A percentile compares a stretch with the other conserved stretches of the same genome.
Evolutionary conservation across 2,113 vertebrate species (phyloP).

Genomic region (Psammodynastes pulverulentus): DNA sequence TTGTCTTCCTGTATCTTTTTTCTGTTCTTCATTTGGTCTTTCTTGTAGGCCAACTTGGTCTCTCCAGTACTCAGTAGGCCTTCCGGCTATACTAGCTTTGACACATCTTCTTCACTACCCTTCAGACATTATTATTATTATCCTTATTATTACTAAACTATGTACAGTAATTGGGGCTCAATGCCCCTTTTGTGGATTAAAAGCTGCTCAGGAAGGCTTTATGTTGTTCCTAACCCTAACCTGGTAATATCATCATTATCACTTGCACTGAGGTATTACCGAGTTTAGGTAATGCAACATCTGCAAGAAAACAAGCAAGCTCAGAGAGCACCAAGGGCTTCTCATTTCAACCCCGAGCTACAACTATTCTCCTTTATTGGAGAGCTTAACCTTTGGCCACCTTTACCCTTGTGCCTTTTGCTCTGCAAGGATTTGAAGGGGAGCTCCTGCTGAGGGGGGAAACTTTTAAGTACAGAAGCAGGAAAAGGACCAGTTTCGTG

Average conservation of each 20-base stretch:
- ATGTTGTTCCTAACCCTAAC: neutral
- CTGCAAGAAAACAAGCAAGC: too few relatives aligned
- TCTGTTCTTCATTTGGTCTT: neutral
- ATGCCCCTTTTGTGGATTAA: neutral
- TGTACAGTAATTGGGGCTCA: neutral
- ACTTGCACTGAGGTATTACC: neutral
- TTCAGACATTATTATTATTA: neutral
- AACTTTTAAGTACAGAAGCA: neutral
- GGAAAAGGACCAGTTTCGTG: too few relatives aligned
- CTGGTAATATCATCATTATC: neutral
- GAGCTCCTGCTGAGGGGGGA: neutral
- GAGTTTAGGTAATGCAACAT: neutral
- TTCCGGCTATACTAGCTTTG: neutral
- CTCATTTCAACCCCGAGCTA: neutral
- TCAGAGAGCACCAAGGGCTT: neutral
- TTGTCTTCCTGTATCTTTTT: neutral
- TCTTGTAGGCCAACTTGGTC: neutral
- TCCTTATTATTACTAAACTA: neutral
- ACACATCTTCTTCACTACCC: neutral
- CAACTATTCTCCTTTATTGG: neutral
- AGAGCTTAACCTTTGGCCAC: neutral
- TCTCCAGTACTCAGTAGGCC: neutral
- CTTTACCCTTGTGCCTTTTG: neutral
- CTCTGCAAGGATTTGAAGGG: neutral
- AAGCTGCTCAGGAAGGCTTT: neutral